phyloP scores from a whole-genome alignment of 2,113 vertebrate genomes.

The Thalassarche chlororhynchos region DNA sequence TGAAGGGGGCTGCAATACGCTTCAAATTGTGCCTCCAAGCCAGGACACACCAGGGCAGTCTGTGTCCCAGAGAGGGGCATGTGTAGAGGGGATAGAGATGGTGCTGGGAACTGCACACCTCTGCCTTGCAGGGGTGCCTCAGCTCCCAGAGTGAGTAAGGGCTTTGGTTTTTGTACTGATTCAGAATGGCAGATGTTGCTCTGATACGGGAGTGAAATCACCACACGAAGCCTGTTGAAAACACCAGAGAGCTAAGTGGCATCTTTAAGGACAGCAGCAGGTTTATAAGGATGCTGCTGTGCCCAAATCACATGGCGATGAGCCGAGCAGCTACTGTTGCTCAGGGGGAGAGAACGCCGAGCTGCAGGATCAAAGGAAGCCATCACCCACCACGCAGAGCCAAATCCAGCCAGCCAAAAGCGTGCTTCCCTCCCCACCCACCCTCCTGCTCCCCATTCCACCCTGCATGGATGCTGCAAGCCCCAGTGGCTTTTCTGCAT shows the following conservation, averaged over 20 bases:
- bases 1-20: background rate
- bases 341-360: background rate
- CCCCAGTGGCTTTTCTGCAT: background rate
- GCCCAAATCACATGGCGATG: background rate
- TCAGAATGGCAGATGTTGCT: background rate
- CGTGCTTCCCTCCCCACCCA: background rate
- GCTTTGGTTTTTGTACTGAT: background rate
- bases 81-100: background rate
- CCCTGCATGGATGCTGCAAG: background rate
- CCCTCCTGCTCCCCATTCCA: background rate
- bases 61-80: background rate
- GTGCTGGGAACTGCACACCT: background rate
- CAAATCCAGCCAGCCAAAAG: background rate
- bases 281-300: constrained; percentile 6
- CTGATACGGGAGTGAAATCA: background rate
- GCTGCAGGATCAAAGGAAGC: background rate
- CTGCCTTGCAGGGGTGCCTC: background rate
- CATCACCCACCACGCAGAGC: background rate
- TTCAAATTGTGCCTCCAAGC: background rate
- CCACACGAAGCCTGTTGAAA: background rate
- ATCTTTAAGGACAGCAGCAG: background rate
- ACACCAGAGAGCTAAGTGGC: constrained; percentile 7
- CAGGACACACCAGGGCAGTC: background rate
- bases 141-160: background rate
- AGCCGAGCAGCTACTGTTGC: background rate